These are phyloP conservation scores for Euborellia annulipes DNA, from an alignment of 1,140 invertebrate genomes.

Conservation along the genomic window DNA sequence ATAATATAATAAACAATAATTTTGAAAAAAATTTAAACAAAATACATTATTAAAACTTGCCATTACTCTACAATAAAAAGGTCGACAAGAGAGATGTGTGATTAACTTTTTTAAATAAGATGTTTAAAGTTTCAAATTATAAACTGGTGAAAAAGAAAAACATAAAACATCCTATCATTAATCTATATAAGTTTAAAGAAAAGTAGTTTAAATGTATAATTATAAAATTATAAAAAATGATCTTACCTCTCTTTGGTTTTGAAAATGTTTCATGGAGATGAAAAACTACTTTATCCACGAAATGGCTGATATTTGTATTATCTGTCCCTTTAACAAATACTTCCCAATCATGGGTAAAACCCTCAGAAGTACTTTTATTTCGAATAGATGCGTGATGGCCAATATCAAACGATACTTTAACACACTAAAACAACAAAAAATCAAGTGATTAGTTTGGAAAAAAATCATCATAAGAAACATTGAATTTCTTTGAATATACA, in stretches of 20 bases:
- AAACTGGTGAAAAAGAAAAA: not conserved
- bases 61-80: too few relatives aligned
- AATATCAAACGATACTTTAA: slow-evolving; percentile 79
- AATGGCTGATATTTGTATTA: slow-evolving; percentile 69
- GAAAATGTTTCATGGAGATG: slow-evolving; percentile 80
- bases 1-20: too few relatives aligned
- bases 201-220: too few relatives aligned
- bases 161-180: slow-evolving; percentile 3
- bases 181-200: not conserved
- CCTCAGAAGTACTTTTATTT: slow-evolving; percentile 61
- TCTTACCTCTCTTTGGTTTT: slow-evolving; percentile 68
- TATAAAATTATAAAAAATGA: too few relatives aligned
- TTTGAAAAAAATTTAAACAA: too few relatives aligned
- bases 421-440: slow-evolving; percentile 21
- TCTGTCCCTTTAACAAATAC: slow-evolving; percentile 84
- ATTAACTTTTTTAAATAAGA: too few relatives aligned
- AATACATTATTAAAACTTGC: too few relatives aligned
- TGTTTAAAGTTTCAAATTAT: too few relatives aligned
- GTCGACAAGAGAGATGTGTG: too few relatives aligned
- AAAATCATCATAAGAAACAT: too few relatives aligned
- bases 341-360: slow-evolving; percentile 95
- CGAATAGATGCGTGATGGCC: slow-evolving; percentile 73
- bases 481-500: not conserved
- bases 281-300: slow-evolving; percentile 91
- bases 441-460: not conserved